These are phyloP conservation scores for Drosophila nasuta DNA, from an alignment of 1,140 invertebrate genomes.

Conservation along the genomic window DNA sequence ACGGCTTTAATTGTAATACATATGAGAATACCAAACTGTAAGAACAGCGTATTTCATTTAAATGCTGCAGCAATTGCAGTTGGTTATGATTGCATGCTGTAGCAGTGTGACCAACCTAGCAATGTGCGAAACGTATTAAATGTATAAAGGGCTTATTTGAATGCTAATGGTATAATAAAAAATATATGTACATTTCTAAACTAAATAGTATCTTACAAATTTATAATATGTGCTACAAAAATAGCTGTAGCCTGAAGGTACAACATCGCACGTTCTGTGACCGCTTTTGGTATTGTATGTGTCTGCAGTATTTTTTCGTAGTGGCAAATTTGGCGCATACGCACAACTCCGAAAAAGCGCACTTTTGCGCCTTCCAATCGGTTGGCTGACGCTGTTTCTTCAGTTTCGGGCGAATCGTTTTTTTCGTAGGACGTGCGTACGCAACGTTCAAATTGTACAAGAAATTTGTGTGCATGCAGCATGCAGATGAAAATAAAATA, in stretches of 20 bases:
- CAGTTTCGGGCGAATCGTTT: conserved; percentile 47
- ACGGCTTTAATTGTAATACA: conserved; percentile 74
- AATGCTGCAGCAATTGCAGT: not conserved
- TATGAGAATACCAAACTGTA: conserved; percentile 39
- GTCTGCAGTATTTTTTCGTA: conserved; percentile 6
- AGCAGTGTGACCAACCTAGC: conserved; percentile 6
- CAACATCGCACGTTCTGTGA: not conserved
- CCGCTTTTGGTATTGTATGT: not conserved
- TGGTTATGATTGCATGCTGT: not conserved
- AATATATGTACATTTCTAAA: not conserved
- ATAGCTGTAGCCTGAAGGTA: too few species aligned
- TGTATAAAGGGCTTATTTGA: not conserved
- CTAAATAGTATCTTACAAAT: not conserved
- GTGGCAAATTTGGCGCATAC: conserved; percentile 1
- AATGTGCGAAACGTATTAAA: not conserved
- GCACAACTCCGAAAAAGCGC: conserved; percentile 3
- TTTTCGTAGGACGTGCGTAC: conserved; percentile 10
- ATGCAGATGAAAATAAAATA: conserved; percentile 5
- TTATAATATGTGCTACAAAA: too few species aligned
- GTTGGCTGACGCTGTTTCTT: conserved; percentile 15
- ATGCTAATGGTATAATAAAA: not conserved
- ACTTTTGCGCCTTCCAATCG: not conserved
- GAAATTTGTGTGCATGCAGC: conserved; percentile 6
- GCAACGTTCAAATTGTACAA: not conserved
- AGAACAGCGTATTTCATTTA: conserved; percentile 3